A percentile compares a stretch with the other conserved stretches of the same genome.
phyloP scores from a whole-genome alignment of 2,888 invertebrate genomes.

The Agriopis aurantiaria region DNA sequence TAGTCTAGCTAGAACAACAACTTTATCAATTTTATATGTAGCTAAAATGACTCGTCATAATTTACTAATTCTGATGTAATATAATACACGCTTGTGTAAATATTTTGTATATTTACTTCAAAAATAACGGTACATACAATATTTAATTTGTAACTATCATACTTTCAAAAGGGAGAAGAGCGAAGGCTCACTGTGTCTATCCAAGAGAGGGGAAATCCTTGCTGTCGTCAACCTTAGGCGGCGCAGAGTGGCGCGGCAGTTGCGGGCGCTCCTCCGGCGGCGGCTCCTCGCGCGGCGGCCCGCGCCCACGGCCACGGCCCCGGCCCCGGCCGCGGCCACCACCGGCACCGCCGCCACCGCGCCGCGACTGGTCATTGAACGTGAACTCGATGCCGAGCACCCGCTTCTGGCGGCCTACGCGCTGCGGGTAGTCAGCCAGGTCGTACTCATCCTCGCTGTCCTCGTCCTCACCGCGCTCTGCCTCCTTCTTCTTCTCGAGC shows the following conservation, averaged over 20 bases:
- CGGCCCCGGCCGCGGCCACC: slow-evolving; percentile 87
- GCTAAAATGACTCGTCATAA: slow-evolving; percentile 55
- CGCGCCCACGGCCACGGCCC: slow-evolving; percentile 73
- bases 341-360: slow-evolving; percentile 89
- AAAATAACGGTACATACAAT: slow-evolving; percentile 87
- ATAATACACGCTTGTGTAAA: slow-evolving; percentile 85
- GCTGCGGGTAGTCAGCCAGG: slow-evolving; percentile 92
- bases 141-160: slow-evolving; percentile 84
- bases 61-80: slow-evolving; percentile 64
- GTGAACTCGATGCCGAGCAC: slow-evolving; percentile 95
- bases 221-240: slow-evolving; percentile 97
- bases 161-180: slow-evolving; percentile 79
- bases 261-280: slow-evolving; percentile 72
- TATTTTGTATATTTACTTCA: slow-evolving; percentile 87
- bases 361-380: slow-evolving; percentile 92
- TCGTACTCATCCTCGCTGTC: slow-evolving; percentile 92
- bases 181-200: slow-evolving; percentile 84
- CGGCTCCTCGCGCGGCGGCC: slow-evolving; percentile 69
- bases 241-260: slow-evolving; percentile 72
- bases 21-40: slow-evolving; percentile 49
- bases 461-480: slow-evolving; percentile 87
- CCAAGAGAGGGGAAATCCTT: slow-evolving; percentile 98
- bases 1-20: slow-evolving; percentile 48
- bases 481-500: slow-evolving; percentile 91
- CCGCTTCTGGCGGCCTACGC: slow-evolving; percentile 94